phyloP scores from a whole-genome alignment of 1,140 invertebrate genomes.

The Pogonomyrmex barbatus region DNA sequence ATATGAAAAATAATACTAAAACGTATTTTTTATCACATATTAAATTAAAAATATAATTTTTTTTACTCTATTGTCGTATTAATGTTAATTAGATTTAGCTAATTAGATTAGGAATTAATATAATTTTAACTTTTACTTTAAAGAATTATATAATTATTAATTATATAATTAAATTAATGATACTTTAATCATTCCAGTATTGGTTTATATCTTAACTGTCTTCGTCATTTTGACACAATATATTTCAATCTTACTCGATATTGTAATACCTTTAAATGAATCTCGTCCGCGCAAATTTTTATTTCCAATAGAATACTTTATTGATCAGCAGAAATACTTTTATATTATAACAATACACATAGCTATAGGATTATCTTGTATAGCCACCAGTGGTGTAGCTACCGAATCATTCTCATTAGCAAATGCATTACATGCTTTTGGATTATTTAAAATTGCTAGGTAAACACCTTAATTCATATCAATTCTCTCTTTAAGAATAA shows the following conservation, averaged over 20 bases:
- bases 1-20: not conserved
- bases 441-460: slow-evolving; percentile 47
- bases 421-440: slow-evolving; percentile 29
- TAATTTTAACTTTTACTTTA: too few relatives aligned
- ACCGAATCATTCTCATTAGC: slow-evolving; percentile 38
- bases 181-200: slow-evolving; percentile 7
- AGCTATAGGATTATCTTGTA: slow-evolving; percentile 32
- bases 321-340: slow-evolving; percentile 70
- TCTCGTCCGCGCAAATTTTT: slow-evolving; percentile 25
- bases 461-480: not conserved
- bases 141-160: not conserved
- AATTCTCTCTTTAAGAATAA: not conserved
- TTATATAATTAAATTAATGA: slow-evolving; percentile 11
- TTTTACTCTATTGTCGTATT: too few relatives aligned
- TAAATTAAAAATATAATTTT: too few relatives aligned
- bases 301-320: slow-evolving; percentile 59
- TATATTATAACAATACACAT: slow-evolving; percentile 48
- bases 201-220: not conserved
- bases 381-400: slow-evolving; percentile 46
- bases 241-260: not conserved
- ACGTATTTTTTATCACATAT: not conserved
- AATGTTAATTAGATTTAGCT: too few relatives aligned
- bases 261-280: slow-evolving; percentile 39
- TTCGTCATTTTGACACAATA: not conserved
- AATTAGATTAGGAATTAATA: too few relatives aligned